These are phyloP conservation scores for Phylloscopus collybita DNA, from an alignment of 2,797 vertebrate genomes.

Conservation along the genomic window DNA sequence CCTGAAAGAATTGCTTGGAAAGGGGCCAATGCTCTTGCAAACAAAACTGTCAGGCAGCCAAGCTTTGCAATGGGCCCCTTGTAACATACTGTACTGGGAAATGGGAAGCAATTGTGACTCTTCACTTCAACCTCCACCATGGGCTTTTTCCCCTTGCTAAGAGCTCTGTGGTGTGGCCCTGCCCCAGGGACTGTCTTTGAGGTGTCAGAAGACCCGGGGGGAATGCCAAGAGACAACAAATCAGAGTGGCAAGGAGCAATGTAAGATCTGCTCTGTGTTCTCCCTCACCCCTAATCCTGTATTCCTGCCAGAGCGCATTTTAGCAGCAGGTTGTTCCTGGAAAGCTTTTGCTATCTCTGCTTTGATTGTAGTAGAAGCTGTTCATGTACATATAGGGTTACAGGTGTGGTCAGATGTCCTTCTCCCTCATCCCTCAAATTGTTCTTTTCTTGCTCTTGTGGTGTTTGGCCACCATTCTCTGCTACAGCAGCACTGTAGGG, in stretches of 20 bases:
- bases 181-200: neutral
- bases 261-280: conserved; percentile 24
- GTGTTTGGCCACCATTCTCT: neutral
- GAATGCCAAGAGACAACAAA: neutral
- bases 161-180: neutral
- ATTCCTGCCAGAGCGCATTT: neutral
- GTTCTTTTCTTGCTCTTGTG: neutral
- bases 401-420: conserved; percentile 3
- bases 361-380: neutral
- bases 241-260: neutral
- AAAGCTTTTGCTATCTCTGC: conserved; percentile 53
- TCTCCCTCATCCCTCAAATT: neutral
- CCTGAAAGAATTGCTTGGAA: conserved; percentile 75
- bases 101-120: conserved; percentile 11
- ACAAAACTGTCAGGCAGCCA: conserved; percentile 45
- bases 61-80: conserved; percentile 1
- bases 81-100: conserved; percentile 52
- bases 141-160: neutral
- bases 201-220: neutral
- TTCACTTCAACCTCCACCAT: neutral
- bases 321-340: conserved; percentile 50
- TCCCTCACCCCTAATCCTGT: conserved; percentile 32
- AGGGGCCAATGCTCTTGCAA: conserved; percentile 40
- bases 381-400: conserved; percentile 12
- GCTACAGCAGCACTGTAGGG: neutral